Evolutionary conservation across 2,888 invertebrate species (phyloP).

Genomic region (Drosophila incognita): DNA sequence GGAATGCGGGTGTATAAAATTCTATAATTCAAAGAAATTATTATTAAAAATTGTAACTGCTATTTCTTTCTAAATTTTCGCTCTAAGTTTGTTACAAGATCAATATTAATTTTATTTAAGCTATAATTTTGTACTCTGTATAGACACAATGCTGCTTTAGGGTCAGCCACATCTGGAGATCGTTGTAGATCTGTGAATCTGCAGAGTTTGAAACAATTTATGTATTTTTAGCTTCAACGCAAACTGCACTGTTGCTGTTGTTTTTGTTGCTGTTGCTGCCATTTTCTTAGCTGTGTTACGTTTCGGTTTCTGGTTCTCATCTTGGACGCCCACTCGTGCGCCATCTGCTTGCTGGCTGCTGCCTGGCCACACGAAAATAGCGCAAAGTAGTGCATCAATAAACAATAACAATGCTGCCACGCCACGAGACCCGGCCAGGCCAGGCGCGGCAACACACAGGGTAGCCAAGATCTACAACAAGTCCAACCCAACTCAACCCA

Average conservation of each 20-base stretch:
- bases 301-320: constrained; percentile 50
- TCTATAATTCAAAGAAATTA: background rate
- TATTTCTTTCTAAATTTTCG: background rate
- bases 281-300: constrained; percentile 36
- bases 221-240: constrained; percentile 62
- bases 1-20: background rate
- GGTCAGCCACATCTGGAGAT: constrained; percentile 41
- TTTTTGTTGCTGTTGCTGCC: constrained; percentile 31
- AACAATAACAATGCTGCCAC: constrained; percentile 75
- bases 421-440: constrained; percentile 31
- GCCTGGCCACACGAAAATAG: constrained; percentile 75
- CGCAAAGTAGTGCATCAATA: constrained; percentile 80
- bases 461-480: constrained; percentile 28
- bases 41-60: background rate
- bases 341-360: constrained; percentile 59
- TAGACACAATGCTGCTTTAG: background rate
- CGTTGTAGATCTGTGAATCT: constrained; percentile 24
- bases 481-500: constrained; percentile 20
- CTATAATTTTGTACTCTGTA: constrained; percentile 2
- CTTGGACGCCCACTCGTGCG: constrained; percentile 65
- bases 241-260: constrained; percentile 17
- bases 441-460: constrained; percentile 24
- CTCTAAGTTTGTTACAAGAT: background rate
- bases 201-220: constrained; percentile 55
- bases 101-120: background rate